Evolutionary conservation across 2,888 invertebrate species (phyloP).

Genomic region (Galerucella calmariensis): DNA sequence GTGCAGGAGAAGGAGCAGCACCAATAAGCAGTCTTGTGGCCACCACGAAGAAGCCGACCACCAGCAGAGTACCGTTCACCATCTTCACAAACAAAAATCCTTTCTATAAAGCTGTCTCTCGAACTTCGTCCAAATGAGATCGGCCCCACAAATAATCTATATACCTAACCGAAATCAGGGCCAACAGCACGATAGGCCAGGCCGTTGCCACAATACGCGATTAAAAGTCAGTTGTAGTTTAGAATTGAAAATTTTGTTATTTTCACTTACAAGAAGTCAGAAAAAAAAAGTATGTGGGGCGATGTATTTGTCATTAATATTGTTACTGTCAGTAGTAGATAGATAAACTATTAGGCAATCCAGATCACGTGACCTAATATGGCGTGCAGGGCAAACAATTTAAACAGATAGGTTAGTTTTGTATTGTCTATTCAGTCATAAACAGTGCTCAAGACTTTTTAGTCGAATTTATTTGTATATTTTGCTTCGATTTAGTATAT

Average conservation of each 20-base stretch:
- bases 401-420: too few species aligned
- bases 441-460: too few species aligned
- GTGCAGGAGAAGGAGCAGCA: conserved; percentile 38
- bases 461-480: too few species aligned
- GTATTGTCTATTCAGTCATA: too few species aligned
- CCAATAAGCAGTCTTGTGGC: conserved; percentile 43
- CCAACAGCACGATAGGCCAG: conserved; percentile 4
- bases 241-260: not conserved
- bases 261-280: too few species aligned
- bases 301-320: too few species aligned
- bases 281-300: too few species aligned
- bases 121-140: conserved; percentile 43
- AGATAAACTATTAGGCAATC: too few species aligned
- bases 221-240: not conserved
- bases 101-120: conserved; percentile 54
- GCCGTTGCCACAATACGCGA: not conserved
- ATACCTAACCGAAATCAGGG: conserved; percentile 39
- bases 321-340: too few species aligned
- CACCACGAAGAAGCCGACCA: conserved; percentile 52
- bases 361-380: too few species aligned
- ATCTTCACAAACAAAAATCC: conserved; percentile 46
- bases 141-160: conserved; percentile 42
- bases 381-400: too few species aligned
- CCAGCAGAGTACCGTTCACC: conserved; percentile 51
- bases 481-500: too few species aligned